Evolutionary conservation across 2,888 invertebrate species (phyloP), one percentile per base, ranked within the genome.

Genomic region (Geotrupes spiniger): DNA sequence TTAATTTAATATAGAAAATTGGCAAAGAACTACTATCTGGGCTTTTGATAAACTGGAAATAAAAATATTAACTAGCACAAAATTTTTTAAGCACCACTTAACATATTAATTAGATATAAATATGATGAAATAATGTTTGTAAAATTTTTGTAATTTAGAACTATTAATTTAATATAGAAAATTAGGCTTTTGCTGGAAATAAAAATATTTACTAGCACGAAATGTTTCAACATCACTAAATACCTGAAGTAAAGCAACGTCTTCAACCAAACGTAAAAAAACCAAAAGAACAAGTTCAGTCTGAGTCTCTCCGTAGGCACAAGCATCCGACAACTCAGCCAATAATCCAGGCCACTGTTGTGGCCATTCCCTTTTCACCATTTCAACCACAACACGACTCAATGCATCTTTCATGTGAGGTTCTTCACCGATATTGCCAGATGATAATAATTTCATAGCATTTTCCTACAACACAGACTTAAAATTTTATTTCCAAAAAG

Each of bases 311-410:
- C 95, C 94, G 58, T 83, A 79, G 8, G 83, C 78, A 68, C 92
- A 91, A 1, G 92, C 86, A 61, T 85, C 84, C 49, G 89, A 88
- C 1, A 96, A 77, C 69, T 95, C 94, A 0, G 82, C 77, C 21
- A 96, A 72, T 25, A 97, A 72, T 0, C 89, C 84, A 0, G 92
- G 89, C 96, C 96, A 97, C 57, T 95, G 91, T 68, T 96, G 96
- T 0, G 97, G 97, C 97, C 96, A 97, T 70, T 96, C 96, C 6
- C 96, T 79, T 68, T 96, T 96, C 43, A 93, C 89, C 86, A 97
- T 93, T 75, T 97, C 96, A 0, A 97, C 96, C 43, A 96, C 84
- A n/a, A 95, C 88, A 38, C 94, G 80, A 9, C 93, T 89, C 2
- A 91, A 71, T 1, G 89, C 92, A 70, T 92, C 90, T 70, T 92